Percentiles rank a stretch among this genome's conserved stretches.
These are phyloP conservation scores for Noctua janthina DNA, from an alignment of 2,888 invertebrate species.

Conservation along the genomic window DNA sequence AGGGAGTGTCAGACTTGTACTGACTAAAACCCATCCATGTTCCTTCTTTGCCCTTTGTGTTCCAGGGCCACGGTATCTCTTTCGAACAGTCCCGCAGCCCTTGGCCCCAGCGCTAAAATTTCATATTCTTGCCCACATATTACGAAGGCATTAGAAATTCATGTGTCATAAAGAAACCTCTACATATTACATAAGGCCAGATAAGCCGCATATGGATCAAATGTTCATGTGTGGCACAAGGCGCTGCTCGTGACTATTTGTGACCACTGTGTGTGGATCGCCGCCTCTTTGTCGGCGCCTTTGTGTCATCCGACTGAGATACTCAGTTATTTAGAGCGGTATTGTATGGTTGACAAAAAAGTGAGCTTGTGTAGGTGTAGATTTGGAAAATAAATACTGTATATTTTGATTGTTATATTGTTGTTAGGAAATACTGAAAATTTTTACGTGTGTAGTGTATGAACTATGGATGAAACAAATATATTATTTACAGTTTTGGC, in stretches of 20 bases:
- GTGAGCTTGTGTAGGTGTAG: neutral
- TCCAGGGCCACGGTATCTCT: no score
- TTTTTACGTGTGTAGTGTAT: no score
- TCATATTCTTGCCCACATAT: no score
- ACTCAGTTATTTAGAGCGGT: conserved; percentile 60
- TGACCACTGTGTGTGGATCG: conserved; percentile 67
- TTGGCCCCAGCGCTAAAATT: no score
- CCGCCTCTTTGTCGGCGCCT: conserved; percentile 70
- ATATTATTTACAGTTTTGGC: neutral
- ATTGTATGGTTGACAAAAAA: conserved; percentile 51
- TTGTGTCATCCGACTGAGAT: conserved; percentile 63
- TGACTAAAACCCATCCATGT: no score
- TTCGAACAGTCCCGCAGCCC: no score
- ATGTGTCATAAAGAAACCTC: neutral
- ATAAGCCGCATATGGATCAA: conserved; percentile 57
- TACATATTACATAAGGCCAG: conserved; percentile 35
- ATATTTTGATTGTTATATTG: conserved; percentile 14
- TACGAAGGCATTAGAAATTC: neutral
- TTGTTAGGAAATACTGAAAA: neutral
- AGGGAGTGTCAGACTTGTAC: no score
- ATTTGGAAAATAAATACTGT: neutral
- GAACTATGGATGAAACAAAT: neutral
- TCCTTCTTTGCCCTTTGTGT: no score
- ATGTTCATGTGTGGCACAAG: conserved; percentile 64
- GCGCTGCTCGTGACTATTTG: conserved; percentile 43